Evolutionary conservation across 2,113 vertebrate species (phyloP).

Genomic region (Bothrops jararaca): DNA sequence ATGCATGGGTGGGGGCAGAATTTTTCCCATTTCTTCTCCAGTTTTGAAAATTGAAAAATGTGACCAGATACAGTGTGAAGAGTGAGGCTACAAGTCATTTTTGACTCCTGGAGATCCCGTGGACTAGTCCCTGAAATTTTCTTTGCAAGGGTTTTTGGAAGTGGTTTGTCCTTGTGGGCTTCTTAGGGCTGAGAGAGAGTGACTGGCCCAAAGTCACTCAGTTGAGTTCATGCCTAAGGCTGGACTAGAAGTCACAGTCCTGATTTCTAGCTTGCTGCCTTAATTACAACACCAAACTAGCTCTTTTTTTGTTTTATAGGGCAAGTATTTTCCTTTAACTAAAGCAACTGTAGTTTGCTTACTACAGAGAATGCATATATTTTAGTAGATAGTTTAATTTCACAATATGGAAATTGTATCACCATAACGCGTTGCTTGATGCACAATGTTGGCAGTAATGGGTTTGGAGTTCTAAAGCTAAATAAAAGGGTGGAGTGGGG

Average conservation of each 20-base stretch:
- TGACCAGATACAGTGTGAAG: not conserved
- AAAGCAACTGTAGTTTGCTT: not conserved
- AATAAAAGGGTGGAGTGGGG: not conserved
- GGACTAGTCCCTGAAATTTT: not conserved
- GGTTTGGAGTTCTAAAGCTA: not conserved
- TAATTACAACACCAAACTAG: not conserved
- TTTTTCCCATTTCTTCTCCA: not conserved
- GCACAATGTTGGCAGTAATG: not conserved
- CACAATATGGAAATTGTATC: not conserved
- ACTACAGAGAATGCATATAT: not conserved
- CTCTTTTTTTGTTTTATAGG: not conserved
- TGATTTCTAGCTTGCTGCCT: not conserved
- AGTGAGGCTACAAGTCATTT: not conserved
- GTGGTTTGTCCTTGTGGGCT: not conserved
- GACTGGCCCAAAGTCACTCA: not conserved
- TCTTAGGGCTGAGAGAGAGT: not conserved
- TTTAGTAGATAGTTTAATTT: not conserved
- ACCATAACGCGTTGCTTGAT: not conserved
- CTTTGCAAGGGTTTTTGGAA: not conserved
- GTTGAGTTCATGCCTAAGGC: not conserved
- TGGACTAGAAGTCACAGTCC: not conserved
- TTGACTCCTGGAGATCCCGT: not conserved
- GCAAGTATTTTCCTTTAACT: not conserved
- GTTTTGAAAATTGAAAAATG: not conserved
- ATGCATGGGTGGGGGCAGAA: not conserved